Evolutionary conservation across 2,113 vertebrate species (phyloP).

Genomic region (Canis aureus): DNA sequence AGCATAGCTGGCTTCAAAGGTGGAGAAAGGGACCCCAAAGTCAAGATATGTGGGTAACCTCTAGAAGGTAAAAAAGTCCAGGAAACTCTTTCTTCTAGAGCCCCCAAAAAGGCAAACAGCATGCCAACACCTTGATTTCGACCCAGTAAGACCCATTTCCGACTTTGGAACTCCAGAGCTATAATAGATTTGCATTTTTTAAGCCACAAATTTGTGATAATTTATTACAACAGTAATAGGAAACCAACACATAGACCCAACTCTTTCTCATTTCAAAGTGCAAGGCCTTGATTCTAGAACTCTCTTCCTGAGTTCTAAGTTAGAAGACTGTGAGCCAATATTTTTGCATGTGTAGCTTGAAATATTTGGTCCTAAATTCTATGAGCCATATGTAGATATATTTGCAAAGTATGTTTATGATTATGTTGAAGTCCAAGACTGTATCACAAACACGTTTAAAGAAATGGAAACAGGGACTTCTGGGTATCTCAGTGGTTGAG

Average conservation of each 20-base stretch:
- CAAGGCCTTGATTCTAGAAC: not conserved
- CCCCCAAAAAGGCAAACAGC: not conserved
- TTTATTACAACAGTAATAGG: not conserved
- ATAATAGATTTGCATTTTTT: not conserved
- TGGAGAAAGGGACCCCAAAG: not conserved
- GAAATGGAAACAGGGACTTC: not conserved
- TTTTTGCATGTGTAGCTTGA: not conserved
- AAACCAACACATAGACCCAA: not conserved
- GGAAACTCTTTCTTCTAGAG: not conserved
- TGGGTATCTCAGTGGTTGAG: too few species aligned
- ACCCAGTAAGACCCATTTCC: not conserved
- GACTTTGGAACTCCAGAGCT: not conserved
- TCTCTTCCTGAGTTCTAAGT: not conserved
- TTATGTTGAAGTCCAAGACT: constrained; percentile 27
- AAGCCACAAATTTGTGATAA: not conserved
- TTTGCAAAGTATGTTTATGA: constrained; percentile 24
- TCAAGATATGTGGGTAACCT: not conserved
- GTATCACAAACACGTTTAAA: not conserved
- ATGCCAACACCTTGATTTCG: not conserved
- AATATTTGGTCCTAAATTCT: not conserved
- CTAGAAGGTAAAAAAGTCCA: not conserved
- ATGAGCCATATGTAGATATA: not conserved
- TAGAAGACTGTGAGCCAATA: not conserved
- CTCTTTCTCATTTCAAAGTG: not conserved
- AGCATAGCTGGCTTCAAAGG: not conserved